A percentile compares a stretch with the other conserved stretches of the same genome.
phyloP scores from a whole-genome alignment of 2,797 vertebrate species.

The Petrocephalus sullivani region DNA sequence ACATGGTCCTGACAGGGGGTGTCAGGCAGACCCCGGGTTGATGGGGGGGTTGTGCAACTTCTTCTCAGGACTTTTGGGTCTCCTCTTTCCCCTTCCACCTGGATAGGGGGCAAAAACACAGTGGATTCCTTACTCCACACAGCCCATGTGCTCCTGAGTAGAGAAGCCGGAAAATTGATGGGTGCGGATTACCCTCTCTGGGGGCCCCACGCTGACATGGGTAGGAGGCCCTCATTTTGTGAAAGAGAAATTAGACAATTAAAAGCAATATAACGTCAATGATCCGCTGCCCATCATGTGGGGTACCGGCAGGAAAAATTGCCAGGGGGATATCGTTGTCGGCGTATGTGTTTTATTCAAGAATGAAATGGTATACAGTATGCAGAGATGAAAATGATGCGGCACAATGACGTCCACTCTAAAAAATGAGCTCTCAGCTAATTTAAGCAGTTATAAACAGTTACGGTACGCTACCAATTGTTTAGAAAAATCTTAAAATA shows the following conservation, averaged over 20 bases:
- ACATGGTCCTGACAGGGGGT: constrained; percentile 62
- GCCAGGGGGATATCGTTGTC: neutral
- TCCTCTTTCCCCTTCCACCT: constrained; percentile 39
- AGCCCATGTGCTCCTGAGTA: too few relatives aligned
- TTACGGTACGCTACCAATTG: neutral
- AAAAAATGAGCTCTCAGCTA: neutral
- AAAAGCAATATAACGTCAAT: too few relatives aligned
- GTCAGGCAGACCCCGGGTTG: neutral
- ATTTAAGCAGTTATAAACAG: neutral
- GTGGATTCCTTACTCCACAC: constrained; percentile 17
- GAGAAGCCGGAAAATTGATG: too few relatives aligned
- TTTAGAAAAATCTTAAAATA: neutral
- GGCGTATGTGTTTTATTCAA: neutral
- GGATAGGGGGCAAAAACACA: neutral
- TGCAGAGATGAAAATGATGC: neutral
- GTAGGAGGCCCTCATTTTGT: too few relatives aligned
- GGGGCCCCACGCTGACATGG: too few relatives aligned
- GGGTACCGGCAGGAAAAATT: neutral
- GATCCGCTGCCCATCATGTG: too few relatives aligned
- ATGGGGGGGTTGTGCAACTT: constrained; percentile 30
- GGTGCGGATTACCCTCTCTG: too few relatives aligned
- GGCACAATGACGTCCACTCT: neutral
- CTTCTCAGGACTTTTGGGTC: constrained; percentile 47
- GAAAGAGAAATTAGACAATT: too few relatives aligned
- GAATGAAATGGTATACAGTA: neutral